A percentile compares a stretch with the other conserved stretches of the same genome.
Evolutionary conservation across 2,888 invertebrate genomes (phyloP).

Genomic region (Drosophila atroscutellata): DNA sequence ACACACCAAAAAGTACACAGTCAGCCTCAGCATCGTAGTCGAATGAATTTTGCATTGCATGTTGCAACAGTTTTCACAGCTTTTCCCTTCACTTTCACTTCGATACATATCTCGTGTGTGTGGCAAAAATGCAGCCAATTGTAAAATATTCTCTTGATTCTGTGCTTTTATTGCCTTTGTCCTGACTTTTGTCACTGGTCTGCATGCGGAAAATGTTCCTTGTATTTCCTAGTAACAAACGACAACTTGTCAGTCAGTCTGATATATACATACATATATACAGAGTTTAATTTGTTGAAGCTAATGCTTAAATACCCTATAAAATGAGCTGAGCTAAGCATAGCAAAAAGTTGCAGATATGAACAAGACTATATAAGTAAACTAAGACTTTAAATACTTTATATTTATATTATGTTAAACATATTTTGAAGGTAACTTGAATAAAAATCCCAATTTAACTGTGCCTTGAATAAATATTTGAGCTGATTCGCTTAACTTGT

Average conservation of each 20-base stretch:
- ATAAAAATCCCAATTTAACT: not conserved
- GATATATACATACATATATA: not conserved
- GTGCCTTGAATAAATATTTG: not conserved
- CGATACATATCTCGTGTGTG: constrained; percentile 58
- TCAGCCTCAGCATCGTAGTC: constrained; percentile 14
- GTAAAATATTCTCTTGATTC: constrained; percentile 47
- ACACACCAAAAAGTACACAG: constrained; percentile 47
- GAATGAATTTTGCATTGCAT: constrained; percentile 56
- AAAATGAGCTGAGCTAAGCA: not conserved
- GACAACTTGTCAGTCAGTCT: constrained; percentile 61
- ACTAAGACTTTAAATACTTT: not conserved
- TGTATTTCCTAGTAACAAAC: constrained; percentile 78
- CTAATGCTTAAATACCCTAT: constrained; percentile 16
- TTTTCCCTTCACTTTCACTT: constrained; percentile 46
- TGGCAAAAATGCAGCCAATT: constrained; percentile 61
- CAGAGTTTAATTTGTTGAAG: too few species aligned
- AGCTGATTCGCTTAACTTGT: not conserved
- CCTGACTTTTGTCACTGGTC: constrained; percentile 5
- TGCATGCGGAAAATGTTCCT: constrained; percentile 71
- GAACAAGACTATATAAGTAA: not conserved
- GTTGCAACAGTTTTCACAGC: constrained; percentile 14
- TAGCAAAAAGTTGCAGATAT: not conserved
- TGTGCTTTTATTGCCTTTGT: constrained; percentile 9
- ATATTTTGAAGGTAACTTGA: not conserved
- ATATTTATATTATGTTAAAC: not conserved